Evolutionary conservation across 2,113 vertebrate genomes (phyloP), one percentile per base, ranked within the genome.

Genomic region (Tor tambroides): DNA sequence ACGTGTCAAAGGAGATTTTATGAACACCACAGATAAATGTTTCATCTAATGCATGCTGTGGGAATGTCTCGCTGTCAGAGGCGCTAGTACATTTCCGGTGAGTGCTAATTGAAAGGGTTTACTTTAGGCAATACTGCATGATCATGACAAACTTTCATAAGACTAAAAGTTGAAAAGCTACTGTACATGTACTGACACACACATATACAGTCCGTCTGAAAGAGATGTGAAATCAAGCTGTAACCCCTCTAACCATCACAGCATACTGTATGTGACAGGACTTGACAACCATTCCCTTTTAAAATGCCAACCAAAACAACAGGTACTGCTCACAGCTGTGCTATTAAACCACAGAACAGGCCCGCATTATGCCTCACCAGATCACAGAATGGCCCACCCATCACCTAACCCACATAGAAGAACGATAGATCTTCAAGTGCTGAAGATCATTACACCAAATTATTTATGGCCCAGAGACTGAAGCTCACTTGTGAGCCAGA

Each of bases 371-470:
- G 35, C 12, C 49, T 46, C n/a, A 19, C 15, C 77, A 72, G 35
- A n/a, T 26, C 65, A 32, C 32, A 49, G 30, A 12, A 11, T 0
- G 32, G 17, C 26, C 67, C 65, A 30, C 32, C 26, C 35, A 63
- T 77, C 67, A 80, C 63, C 85, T 46, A 19, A 80, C 63, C 63
- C 77, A 85, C 30, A 78, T 9, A 80, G 54, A 38, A 41, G n/a
- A 82, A 43, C 26, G 30, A 86, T 56, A 80, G 65, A 80, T 56
- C 65, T 32, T 74, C 35, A 86, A 71, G 30, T 41, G 79, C 17
- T 51, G 86, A 49, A 35, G 54, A 63, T 46, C 80, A 87, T 67
- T 65, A 49, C 46, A 80, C 26, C 49, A 86, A 81, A 63, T 86
- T 49, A 81, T 81, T 86, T 75, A 86, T 63, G 78, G 65, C 35